These are phyloP conservation scores for Xylocampa areola DNA, from an alignment of 2,888 invertebrate species.

Conservation along the genomic window DNA sequence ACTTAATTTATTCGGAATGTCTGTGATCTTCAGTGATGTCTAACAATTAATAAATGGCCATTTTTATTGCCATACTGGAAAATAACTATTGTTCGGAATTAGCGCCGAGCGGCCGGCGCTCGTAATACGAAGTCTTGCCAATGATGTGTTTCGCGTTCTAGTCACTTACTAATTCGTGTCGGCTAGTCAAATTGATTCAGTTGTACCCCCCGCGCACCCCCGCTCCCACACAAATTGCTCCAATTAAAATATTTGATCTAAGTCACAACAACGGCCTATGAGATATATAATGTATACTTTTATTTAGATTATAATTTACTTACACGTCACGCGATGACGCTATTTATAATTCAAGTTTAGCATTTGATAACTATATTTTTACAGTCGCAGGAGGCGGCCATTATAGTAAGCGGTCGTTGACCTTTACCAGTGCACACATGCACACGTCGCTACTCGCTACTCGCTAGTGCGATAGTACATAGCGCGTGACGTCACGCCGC, in stretches of 20 bases:
- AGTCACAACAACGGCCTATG: constrained; percentile 85
- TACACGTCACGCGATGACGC: constrained; percentile 64
- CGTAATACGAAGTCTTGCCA: constrained; percentile 81
- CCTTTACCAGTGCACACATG: constrained; percentile 55
- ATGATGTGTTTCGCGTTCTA: constrained; percentile 85
- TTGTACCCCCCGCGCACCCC: constrained; percentile 50
- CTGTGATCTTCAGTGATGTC: constrained; percentile 69
- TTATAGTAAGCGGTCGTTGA: constrained; percentile 69
- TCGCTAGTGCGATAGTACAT: constrained; percentile 5
- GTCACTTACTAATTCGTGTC: constrained; percentile 86
- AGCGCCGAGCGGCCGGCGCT: constrained; percentile 43
- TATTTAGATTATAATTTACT: constrained; percentile 75
- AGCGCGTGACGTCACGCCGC: constrained; percentile 31
- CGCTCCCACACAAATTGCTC: constrained; percentile 51
- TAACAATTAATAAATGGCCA: constrained; percentile 64
- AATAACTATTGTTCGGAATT: constrained; percentile 53
- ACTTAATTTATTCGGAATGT: constrained; percentile 72
- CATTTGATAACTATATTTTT: constrained; percentile 75
- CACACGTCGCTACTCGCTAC: too few relatives aligned
- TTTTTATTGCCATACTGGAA: constrained; percentile 67
- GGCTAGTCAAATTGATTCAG: constrained; percentile 82
- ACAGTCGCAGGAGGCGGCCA: constrained; percentile 68
- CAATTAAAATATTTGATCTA: constrained; percentile 69
- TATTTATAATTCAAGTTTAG: constrained; percentile 80
- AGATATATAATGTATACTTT: constrained; percentile 76